These are phyloP conservation scores for Artibeus lituratus DNA, from an alignment of 2,797 vertebrate genomes.

Conservation along the genomic window DNA sequence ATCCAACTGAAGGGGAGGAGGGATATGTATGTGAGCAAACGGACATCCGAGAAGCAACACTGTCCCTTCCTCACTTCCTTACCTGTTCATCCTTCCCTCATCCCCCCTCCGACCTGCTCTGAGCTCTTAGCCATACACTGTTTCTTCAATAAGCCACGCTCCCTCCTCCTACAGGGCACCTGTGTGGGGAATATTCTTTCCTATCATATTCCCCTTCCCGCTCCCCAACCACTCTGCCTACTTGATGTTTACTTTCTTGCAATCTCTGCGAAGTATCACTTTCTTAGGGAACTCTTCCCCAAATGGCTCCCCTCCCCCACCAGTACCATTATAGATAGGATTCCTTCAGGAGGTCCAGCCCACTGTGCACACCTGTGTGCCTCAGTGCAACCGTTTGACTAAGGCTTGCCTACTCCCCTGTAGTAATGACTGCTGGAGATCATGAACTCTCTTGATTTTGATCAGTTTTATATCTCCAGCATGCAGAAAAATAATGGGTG, in stretches of 20 bases:
- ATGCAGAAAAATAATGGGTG: background rate
- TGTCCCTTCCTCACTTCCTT: background rate
- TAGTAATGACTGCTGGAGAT: background rate
- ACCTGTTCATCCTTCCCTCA: background rate
- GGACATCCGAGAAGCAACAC: background rate
- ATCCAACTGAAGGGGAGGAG: background rate
- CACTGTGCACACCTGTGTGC: background rate
- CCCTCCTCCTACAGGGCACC: background rate
- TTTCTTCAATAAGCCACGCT: background rate
- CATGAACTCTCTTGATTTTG: background rate
- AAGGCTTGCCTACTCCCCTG: background rate
- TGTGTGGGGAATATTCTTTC: background rate
- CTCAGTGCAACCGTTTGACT: background rate
- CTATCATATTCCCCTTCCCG: background rate
- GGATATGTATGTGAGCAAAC: background rate
- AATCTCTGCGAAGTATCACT: background rate
- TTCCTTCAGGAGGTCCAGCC: background rate
- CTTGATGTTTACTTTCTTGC: background rate
- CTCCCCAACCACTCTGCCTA: background rate
- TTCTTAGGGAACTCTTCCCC: background rate
- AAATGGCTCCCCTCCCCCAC: rapidly evolving
- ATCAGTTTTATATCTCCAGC: background rate
- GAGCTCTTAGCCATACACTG: background rate
- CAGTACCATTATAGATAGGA: background rate
- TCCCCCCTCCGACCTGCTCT: background rate